phyloP scores from a whole-genome alignment of 2,113 vertebrate species.

The Otus sunia region DNA sequence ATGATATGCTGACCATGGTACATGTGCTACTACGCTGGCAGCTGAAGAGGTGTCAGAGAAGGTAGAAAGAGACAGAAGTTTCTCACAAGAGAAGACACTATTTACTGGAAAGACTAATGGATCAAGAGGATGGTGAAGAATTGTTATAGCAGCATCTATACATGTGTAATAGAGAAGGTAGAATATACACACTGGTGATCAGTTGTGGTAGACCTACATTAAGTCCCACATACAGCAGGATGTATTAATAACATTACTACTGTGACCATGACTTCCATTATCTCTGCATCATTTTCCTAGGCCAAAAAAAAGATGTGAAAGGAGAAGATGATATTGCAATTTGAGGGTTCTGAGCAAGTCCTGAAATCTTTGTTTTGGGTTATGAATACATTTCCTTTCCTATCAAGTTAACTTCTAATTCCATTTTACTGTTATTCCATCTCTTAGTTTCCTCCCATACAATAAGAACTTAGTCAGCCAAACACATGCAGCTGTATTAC shows the following conservation, averaged over 20 bases:
- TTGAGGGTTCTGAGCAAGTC: not conserved
- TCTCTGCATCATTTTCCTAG: not conserved
- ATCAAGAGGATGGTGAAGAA: not conserved
- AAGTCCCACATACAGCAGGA: not conserved
- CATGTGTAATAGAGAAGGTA: not conserved
- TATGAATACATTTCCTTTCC: not conserved
- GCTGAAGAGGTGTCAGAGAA: not conserved
- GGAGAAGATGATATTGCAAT: not conserved
- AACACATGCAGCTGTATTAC: not conserved
- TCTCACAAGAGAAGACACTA: not conserved
- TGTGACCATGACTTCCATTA: not conserved
- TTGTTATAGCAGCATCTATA: not conserved
- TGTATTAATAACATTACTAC: not conserved
- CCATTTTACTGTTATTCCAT: not conserved
- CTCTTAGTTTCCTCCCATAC: not conserved
- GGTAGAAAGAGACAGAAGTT: not conserved
- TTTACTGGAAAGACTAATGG: not conserved
- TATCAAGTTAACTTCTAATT: not conserved
- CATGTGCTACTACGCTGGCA: not conserved
- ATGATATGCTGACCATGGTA: not conserved
- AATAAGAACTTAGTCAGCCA: not conserved
- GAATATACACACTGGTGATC: not conserved
- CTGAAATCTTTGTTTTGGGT: not conserved
- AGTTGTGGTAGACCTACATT: fast-evolving
- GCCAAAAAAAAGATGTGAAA: not conserved